Evolutionary conservation across 2,888 invertebrate genomes (phyloP).

Genomic region (Acleris emargana): DNA sequence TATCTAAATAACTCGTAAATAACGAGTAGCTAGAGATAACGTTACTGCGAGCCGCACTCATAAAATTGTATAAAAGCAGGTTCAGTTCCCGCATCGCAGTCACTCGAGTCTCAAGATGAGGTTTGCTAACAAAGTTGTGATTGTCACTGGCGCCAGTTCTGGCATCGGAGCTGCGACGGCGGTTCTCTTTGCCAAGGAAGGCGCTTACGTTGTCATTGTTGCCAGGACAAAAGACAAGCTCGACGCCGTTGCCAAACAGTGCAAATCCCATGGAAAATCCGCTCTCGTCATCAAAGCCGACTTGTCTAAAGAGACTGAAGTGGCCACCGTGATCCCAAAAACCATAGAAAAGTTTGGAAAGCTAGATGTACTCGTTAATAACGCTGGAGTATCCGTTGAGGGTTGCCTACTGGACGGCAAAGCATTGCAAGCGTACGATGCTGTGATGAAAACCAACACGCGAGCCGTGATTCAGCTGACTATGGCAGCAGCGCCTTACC

Average conservation of each 20-base stretch:
- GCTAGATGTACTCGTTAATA: slow-evolving; percentile 1
- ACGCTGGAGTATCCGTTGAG: not conserved
- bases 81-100: not conserved
- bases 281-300: slow-evolving; percentile 50
- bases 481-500: slow-evolving; percentile 47
- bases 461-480: slow-evolving; percentile 49
- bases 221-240: slow-evolving; percentile 41
- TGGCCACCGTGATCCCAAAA: slow-evolving; percentile 42
- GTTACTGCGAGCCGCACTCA: not conserved
- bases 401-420: slow-evolving; percentile 39
- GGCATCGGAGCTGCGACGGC: slow-evolving; percentile 61
- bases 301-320: slow-evolving; percentile 49
- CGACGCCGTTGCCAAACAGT: slow-evolving; percentile 40
- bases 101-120: slow-evolving; percentile 31
- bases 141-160: slow-evolving; percentile 57
- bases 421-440: slow-evolving; percentile 48
- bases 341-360: slow-evolving; percentile 40
- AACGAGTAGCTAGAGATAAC: too few species aligned
- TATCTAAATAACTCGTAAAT: too few species aligned
- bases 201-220: slow-evolving; percentile 44
- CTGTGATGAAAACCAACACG: slow-evolving; percentile 50
- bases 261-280: slow-evolving; percentile 42
- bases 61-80: not conserved
- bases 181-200: slow-evolving; percentile 49
- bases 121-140: slow-evolving; percentile 50